phyloP scores from a whole-genome alignment of 2,888 invertebrate species.

The Heteromyza rotundicornis region DNA sequence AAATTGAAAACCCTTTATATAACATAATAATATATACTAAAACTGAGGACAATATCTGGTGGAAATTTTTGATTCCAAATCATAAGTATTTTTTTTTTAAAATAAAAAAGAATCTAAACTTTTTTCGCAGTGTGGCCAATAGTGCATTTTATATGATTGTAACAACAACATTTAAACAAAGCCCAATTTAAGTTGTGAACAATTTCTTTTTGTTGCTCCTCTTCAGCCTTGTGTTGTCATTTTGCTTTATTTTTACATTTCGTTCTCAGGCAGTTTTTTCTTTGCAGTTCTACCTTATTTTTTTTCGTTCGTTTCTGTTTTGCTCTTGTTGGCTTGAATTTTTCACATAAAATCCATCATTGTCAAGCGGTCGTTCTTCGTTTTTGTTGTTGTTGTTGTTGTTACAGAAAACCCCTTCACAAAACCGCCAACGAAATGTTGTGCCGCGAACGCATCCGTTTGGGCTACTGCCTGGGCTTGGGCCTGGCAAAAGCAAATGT shows the following conservation, averaged over 20 bases:
- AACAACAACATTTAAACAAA: conserved; percentile 48
- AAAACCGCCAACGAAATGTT: neutral
- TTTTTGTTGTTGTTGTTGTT: neutral
- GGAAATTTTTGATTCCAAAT: too few species aligned
- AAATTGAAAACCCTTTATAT: too few species aligned
- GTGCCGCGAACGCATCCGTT: neutral
- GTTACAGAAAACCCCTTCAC: neutral
- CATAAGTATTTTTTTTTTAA: too few species aligned
- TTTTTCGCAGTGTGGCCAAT: neutral
- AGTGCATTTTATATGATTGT: neutral
- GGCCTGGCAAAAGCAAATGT: neutral
- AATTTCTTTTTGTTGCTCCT: conserved; percentile 34
- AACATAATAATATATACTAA: too few species aligned
- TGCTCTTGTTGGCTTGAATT: conserved; percentile 37
- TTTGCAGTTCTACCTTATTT: neutral
- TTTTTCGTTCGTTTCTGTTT: conserved; percentile 18
- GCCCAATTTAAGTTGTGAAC: conserved; percentile 47
- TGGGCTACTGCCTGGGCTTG: neutral
- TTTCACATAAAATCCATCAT: conserved; percentile 56
- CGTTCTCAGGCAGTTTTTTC: neutral
- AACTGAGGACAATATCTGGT: too few species aligned
- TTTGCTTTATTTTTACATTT: neutral
- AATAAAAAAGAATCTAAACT: neutral
- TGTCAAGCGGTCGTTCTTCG: conserved; percentile 41
- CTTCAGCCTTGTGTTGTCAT: neutral